Evolutionary conservation across 1,140 invertebrate species (phyloP), one percentile per base, ranked within the genome.

Genomic region (Anthonomus grandis): DNA sequence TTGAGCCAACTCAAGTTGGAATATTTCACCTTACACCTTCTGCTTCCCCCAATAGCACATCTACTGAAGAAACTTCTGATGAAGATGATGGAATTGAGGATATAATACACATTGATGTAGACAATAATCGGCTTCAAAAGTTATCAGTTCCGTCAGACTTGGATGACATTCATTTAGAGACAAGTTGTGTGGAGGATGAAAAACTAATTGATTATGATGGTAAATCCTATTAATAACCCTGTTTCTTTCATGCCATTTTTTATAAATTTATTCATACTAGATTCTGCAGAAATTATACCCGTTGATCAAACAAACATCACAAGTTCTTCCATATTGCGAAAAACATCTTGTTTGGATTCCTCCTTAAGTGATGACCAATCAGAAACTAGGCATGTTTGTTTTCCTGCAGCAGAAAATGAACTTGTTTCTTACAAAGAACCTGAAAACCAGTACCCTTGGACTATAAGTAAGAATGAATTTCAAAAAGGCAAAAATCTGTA

Each of bases 351-450:
- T 25, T 47, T 38, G 27, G 44, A 57, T 34, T 13, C 22, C 10
- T 31, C 25, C 13, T 5, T 13, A 18, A 34, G 36, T 21, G 31
- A 50, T 50, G 24, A 10, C 23, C 27, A 38, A 37, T 21, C 54
- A 4, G 31, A 44, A 8, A 23, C 23, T n/a, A 42, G 64, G n/a
- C 59, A 62, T 46, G 65, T 69, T 19, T 67, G 57, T 27, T 69
- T 69, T 58, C 65, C 67, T 2, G 57, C 37, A 17, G 59, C 61
- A 27, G 57, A 63, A 27, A 48, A 36, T 10, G 54, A 60, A 13
- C 47, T 67, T 13, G 62, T 61, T 31, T 64, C 51, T 21, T 69
- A 65, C 27, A 57, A 51, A 27, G 65, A 69, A 54, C 59, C 64
- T 13, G 65, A 67, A 49, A 24, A 49, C 8, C n/a, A n/a, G n/a